Conservation (phyloP, 2,113 vertebrate species). For the Riparia riparia region DNA sequence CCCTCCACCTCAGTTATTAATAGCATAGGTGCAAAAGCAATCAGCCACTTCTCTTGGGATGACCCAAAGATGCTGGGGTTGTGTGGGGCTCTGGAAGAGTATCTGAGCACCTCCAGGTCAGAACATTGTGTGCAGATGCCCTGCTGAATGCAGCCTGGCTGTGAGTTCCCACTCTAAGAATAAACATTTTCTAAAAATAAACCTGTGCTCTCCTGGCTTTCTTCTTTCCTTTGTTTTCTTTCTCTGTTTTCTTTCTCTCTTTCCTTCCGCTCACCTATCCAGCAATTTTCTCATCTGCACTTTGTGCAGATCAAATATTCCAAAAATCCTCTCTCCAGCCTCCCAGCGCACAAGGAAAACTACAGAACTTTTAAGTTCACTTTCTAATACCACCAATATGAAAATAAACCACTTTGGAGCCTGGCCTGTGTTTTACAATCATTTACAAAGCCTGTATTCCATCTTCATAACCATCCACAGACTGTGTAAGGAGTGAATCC, state of each 20-base stretch:
- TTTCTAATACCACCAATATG: background rate
- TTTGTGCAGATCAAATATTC: background rate
- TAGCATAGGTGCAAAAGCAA: slow-evolving; percentile 22
- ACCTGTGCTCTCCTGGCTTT: background rate
- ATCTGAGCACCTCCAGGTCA: slow-evolving; percentile 3
- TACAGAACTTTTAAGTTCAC: background rate
- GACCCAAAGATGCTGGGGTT: background rate
- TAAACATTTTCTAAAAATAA: slow-evolving; percentile 57
- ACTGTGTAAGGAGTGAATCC: background rate
- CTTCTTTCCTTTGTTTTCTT: background rate
- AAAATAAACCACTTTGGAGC: background rate
- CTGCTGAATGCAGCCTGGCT: slow-evolving; percentile 1
- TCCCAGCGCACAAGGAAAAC: background rate
- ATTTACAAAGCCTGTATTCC: background rate
- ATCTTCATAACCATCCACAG: background rate
- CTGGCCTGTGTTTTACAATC: background rate
- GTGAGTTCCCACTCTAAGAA: background rate
- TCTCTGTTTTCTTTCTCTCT: background rate
- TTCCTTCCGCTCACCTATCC: background rate
- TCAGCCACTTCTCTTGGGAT: background rate
- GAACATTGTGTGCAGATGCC: slow-evolving; percentile 28
- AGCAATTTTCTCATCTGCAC: background rate
- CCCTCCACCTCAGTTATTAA: slow-evolving; percentile 48
- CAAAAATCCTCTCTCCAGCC: background rate
- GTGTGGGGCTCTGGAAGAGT: background rate